phyloP scores from a whole-genome alignment of 2,113 vertebrate species.

The Mandrillus leucophaeus region DNA sequence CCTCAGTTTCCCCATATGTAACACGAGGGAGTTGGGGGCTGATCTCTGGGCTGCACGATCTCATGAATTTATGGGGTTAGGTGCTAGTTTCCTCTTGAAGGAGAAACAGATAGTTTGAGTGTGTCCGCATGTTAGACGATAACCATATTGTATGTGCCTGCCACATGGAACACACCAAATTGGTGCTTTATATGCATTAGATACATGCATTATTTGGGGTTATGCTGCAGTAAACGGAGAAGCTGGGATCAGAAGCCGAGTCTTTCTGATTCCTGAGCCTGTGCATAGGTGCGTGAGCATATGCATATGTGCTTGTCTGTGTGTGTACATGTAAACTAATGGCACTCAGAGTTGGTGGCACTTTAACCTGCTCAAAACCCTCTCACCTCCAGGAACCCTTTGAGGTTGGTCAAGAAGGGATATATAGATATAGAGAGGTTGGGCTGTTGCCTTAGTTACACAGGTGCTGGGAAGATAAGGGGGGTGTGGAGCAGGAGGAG shows the following conservation, averaged over 20 bases:
- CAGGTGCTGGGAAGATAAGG: background rate
- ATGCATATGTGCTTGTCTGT: background rate
- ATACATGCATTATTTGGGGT: accelerated
- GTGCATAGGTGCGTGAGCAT: too few relatives aligned
- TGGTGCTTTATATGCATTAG: background rate
- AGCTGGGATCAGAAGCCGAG: background rate
- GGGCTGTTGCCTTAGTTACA: background rate
- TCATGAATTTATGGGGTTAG: background rate
- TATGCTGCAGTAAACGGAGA: background rate
- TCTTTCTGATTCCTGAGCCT: background rate
- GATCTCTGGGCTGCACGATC: background rate
- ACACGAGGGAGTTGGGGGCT: background rate
- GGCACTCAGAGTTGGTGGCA: background rate
- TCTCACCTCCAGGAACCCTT: background rate
- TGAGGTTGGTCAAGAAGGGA: background rate
- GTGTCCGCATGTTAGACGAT: background rate
- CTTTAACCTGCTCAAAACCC: background rate
- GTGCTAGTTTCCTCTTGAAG: background rate
- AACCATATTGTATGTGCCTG: background rate
- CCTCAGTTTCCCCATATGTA: background rate
- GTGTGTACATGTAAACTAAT: background rate
- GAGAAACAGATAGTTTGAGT: background rate
- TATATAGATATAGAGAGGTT: background rate
- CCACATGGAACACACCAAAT: accelerated
- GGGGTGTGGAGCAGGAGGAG: background rate